phyloP scores from a whole-genome alignment of 2,888 invertebrate genomes.

The Tachystola acroxantha region DNA sequence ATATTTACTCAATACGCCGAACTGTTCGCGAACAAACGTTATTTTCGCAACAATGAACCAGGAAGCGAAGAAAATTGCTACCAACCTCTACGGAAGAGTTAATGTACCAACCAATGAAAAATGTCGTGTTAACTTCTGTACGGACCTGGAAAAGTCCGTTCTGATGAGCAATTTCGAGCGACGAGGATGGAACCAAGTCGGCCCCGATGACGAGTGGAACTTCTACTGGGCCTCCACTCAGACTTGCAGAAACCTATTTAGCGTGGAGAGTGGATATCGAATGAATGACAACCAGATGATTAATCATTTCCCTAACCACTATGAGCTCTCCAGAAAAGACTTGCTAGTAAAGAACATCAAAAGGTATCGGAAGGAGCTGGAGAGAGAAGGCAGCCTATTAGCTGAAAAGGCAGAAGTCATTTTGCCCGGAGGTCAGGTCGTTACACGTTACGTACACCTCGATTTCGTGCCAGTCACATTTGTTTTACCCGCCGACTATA shows the following conservation, averaged over 20 bases:
- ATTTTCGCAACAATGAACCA: slow-evolving; percentile 42
- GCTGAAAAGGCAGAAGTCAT: slow-evolving; percentile 84
- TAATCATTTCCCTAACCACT: slow-evolving; percentile 97
- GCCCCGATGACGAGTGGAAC: slow-evolving; percentile 96
- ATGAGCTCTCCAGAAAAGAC: slow-evolving; percentile 97
- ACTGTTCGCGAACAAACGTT: slow-evolving; percentile 20
- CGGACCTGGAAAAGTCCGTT: slow-evolving; percentile 50
- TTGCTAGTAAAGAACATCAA: slow-evolving; percentile 97
- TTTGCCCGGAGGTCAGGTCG: slow-evolving; percentile 79
- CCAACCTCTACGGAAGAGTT: slow-evolving; percentile 66
- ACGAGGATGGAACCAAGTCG: slow-evolving; percentile 85
- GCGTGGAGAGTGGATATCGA: slow-evolving; percentile 46
- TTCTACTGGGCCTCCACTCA: slow-evolving; percentile 96
- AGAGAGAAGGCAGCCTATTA: slow-evolving; percentile 91
- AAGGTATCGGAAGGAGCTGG: slow-evolving; percentile 93
- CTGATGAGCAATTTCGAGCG: slow-evolving; percentile 50
- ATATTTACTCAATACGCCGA: slow-evolving; percentile 41
- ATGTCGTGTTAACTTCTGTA: slow-evolving; percentile 62
- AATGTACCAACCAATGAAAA: slow-evolving; percentile 54
- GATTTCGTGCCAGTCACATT: slow-evolving; percentile 97
- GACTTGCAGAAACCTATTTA: slow-evolving; percentile 93
- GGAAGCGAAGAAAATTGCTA: slow-evolving; percentile 50
- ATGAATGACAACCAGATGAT: slow-evolving; percentile 93
- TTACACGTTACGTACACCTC: slow-evolving; percentile 86
- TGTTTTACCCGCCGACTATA: slow-evolving; percentile 96